Conservation (phyloP, 2,113 vertebrate species). For the Gallinago paraguaiae region DNA sequence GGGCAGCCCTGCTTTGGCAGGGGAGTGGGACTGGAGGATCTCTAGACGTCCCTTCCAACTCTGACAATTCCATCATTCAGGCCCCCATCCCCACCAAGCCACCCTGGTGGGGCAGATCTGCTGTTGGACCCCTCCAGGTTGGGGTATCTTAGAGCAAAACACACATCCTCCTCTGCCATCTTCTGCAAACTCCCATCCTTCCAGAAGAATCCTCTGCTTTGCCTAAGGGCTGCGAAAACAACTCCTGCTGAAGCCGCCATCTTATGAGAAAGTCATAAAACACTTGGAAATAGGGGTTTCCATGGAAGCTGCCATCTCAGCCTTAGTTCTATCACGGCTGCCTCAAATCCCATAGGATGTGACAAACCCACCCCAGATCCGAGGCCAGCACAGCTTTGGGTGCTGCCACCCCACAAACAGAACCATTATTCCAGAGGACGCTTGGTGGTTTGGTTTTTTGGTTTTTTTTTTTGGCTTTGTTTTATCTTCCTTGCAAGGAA, state of each 20-base stretch:
- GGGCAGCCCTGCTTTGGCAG: too few relatives aligned
- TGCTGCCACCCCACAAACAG: neutral
- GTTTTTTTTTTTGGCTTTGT: neutral
- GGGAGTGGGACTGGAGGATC: too few relatives aligned
- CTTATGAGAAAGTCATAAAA: neutral
- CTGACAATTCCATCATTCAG: too few relatives aligned
- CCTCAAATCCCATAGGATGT: neutral
- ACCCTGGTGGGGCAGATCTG: accelerated
- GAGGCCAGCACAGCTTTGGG: neutral
- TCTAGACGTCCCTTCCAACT: too few relatives aligned
- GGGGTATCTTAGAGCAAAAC: accelerated
- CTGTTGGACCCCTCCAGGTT: neutral
- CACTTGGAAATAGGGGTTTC: conserved; percentile 1
- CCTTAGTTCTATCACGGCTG: neutral
- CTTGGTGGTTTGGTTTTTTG: neutral
- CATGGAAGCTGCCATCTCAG: neutral
- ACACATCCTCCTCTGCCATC: accelerated
- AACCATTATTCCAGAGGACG: neutral
- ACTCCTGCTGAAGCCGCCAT: neutral
- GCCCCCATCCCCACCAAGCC: accelerated
- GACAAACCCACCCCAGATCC: neutral
- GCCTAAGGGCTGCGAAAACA: neutral
- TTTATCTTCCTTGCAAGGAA: neutral
- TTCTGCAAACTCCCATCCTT: neutral
- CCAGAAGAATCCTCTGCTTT: neutral